phyloP scores from a whole-genome alignment of 2,797 vertebrate genomes.

The Oryzias dopingdopingensis region DNA sequence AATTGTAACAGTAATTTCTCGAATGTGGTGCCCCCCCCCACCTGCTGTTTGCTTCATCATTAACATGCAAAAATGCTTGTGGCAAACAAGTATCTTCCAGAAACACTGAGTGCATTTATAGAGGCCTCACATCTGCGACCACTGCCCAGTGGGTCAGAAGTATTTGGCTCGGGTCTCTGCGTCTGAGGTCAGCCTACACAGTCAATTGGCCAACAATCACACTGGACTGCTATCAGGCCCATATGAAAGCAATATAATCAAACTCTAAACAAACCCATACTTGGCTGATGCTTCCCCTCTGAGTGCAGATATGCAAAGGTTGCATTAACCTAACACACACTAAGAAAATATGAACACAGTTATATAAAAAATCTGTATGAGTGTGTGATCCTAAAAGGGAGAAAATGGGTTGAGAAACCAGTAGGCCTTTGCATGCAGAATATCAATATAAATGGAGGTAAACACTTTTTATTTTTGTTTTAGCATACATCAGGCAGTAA shows the following conservation, averaged over 20 bases:
- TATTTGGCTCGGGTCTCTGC: conserved; percentile 53
- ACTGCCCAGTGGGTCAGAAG: conserved; percentile 40
- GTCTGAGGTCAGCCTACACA: conserved; percentile 64
- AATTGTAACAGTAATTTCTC: no score
- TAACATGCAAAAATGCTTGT: conserved; percentile 34
- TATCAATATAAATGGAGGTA: conserved; percentile 45
- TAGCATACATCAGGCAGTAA: conserved; percentile 52
- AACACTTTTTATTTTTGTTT: conserved; percentile 64
- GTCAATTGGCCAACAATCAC: conserved; percentile 46
- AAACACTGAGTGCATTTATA: conserved; percentile 40
- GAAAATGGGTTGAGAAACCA: conserved; percentile 19
- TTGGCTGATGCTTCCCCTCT: conserved; percentile 26
- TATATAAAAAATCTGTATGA: conserved; percentile 9
- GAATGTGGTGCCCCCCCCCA: conserved; percentile 5
- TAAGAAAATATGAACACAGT: conserved; percentile 21
- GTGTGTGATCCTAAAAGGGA: conserved; percentile 3
- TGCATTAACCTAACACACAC: conserved; percentile 17
- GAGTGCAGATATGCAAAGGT: conserved; percentile 28
- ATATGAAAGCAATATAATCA: conserved; percentile 58
- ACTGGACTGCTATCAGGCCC: conserved; percentile 47
- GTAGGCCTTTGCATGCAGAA: conserved; percentile 14
- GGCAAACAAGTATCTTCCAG: conserved; percentile 43
- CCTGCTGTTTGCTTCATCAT: conserved; percentile 18
- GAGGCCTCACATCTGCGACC: conserved; percentile 36
- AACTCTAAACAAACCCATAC: conserved; percentile 52